A percentile compares a stretch with the other conserved stretches of the same genome.
Evolutionary conservation across 2,113 vertebrate genomes (phyloP).

Genomic region (rabbit (Oryctolagus cuniculus)): DNA sequence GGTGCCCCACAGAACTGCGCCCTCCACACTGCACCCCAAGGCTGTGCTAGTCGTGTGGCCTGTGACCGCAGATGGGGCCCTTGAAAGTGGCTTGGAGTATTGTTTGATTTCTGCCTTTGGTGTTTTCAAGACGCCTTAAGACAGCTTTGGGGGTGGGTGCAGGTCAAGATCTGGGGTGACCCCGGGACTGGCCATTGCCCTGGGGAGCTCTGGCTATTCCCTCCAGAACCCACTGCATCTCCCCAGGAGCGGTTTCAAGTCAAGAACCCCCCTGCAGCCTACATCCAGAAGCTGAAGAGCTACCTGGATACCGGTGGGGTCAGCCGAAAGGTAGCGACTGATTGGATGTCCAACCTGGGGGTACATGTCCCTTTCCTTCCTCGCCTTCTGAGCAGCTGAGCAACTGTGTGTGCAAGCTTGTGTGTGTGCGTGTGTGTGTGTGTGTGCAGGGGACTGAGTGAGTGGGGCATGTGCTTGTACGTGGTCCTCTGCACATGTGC

Average conservation of each 20-base stretch:
- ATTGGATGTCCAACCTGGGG: slow-evolving; percentile 78
- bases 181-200: not conserved
- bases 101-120: not conserved
- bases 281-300: slow-evolving; percentile 95
- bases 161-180: not conserved
- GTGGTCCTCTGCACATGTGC: not conserved
- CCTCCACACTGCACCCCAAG: not conserved
- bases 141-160: not conserved
- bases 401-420: not conserved
- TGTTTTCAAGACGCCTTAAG: not conserved
- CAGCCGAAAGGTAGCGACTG: slow-evolving; percentile 91
- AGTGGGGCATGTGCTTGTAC: not conserved
- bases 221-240: not conserved
- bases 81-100: not conserved
- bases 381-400: not conserved
- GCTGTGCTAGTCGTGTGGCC: no score
- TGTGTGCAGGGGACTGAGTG: not conserved
- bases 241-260: slow-evolving; percentile 96
- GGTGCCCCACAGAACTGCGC: not conserved
- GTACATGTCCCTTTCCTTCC: slow-evolving; percentile 32
- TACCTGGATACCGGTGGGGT: slow-evolving; percentile 93
- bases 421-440: no score
- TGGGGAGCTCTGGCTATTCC: not conserved
- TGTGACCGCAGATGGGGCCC: not conserved
- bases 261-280: slow-evolving; percentile 94